Evolutionary conservation across 2,113 vertebrate genomes (phyloP).

Genomic region (Pangasianodon hypophthalmus): DNA sequence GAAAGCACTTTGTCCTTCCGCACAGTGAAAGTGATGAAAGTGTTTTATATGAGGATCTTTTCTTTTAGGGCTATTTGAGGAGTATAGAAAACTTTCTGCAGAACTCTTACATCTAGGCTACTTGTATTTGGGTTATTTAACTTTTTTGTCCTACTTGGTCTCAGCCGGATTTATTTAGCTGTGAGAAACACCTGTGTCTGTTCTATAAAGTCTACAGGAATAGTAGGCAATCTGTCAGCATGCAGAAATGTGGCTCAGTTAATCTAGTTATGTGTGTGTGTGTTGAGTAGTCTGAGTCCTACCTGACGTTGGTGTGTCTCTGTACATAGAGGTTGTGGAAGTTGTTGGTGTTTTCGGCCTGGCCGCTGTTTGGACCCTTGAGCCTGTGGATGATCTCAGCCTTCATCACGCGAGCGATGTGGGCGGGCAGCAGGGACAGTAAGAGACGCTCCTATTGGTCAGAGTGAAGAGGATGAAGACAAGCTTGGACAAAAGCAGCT

Average conservation of each 20-base stretch:
- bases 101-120: background rate
- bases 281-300: constrained; percentile 11
- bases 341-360: constrained; percentile 95
- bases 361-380: constrained; percentile 93
- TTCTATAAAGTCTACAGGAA: constrained; percentile 15
- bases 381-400: constrained; percentile 97
- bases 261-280: background rate
- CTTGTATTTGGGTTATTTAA: constrained; percentile 27
- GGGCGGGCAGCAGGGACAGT: constrained; percentile 90
- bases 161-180: background rate
- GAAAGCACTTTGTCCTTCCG: constrained; percentile 29
- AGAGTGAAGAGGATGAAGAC: background rate
- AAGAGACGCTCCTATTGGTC: constrained; percentile 86
- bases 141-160: constrained; percentile 11
- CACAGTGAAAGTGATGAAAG: background rate
- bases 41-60: background rate
- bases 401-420: constrained; percentile 98
- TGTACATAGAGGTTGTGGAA: constrained; percentile 98
- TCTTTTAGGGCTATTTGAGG: background rate
- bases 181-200: constrained; percentile 4
- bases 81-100: background rate
- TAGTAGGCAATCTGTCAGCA: background rate
- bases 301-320: constrained; percentile 97
- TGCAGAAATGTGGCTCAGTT: constrained; percentile 12
- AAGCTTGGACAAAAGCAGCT: background rate